Base-by-base conservation (phyloP, 2,888 invertebrate genomes). In the Tinea semifulvella region DNA sequence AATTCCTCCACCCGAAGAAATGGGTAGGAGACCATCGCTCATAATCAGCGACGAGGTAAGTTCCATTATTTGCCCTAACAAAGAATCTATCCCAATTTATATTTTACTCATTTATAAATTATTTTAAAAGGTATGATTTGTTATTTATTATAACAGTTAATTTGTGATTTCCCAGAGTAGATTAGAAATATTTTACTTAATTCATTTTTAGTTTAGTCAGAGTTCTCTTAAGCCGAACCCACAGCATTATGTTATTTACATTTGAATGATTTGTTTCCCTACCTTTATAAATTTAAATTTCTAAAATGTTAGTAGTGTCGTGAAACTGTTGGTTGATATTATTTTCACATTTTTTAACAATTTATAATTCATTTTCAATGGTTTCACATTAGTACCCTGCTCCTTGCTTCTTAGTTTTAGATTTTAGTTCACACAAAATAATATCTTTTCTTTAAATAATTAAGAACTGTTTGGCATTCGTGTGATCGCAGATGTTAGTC, bases 41-140 rank as follows among this genome's bases (percentile, higher is more conserved):
- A 91, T 96, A 62, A 94, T 96, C 66, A 92, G 94, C 66, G 95
- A 96, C 74, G 95, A 96, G 93, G 96, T 96, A 90, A 43, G 43
- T 40, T 5, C 11, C 5, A n/a, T 5, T 31, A 5, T 5, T 31
- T 7, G 6, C 11, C 6, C 13, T 31, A 22, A 5, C 5, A 22
- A 11, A 35, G 11, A 26, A n/a, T 26, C 11, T 13, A 31, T 31
- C 13, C 13, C 10, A 14, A 13, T 31, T 31, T 31, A 31, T n/a
- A 11, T 31, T 14, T 22, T 5, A 22, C 22, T 8, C 5, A 22
- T 22, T 22, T 7, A 31, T 31, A n/a, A 27, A 14, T 31, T 31
- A 31, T 3, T 3, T 13, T n/a, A 31, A n/a, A n/a, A 27, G 27
- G 27, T 27, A 27, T 27, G 27, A 27, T 10, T 27, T 27, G n/a